Base-by-base conservation (phyloP, 2,113 vertebrate species). In the Mastomys coucha region DNA sequence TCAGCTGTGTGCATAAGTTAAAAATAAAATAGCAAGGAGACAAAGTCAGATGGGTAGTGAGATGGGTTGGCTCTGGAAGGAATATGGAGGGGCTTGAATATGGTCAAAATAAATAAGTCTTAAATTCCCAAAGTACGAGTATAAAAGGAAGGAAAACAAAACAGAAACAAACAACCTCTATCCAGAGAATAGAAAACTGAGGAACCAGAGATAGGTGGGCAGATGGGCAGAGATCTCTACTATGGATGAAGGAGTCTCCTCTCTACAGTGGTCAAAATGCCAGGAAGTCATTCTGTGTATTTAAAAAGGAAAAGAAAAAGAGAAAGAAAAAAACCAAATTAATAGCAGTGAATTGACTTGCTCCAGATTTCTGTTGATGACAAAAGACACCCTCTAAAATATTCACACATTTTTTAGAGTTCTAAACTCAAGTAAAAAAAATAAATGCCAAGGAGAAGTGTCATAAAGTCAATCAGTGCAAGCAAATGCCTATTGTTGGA, bases 361-460 rank as follows among this genome's bases (percentile, higher is more conserved):
- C 53, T 82, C 63, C 45, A 88, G n/a, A 88, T 76, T 91, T 96
- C 86, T 84, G 65, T 31, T 92, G 77, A 49, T 36, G 77, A 82
- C 67, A 75, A 67, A 91, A 91, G 56, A 73, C 0, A 1, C 17
- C 58, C 58, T 75, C 49, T 77, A 56, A 89, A 95, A 89, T 76
- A 92, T 31, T 49, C 51, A 76, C 31, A 76, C 85, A 67, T 51
- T 88, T 76, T 81, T 56, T 81, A 5, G n/a, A 90, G 72, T 58
- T 63, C 86, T 91, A 91, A 96, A 65, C 24, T 5, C 84, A 88
- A 77, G 76, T 6, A 28, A 73, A 95, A 73, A 95, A 96, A 36
- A 36, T 31, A 56, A 91, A 82, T 67, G 53, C 92, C 91, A 95
- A 92, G 60, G 51, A 95, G 56, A 76, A 88, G 22, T 70, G 19